Percentiles rank a stretch among this genome's conserved stretches.
Evolutionary conservation across 2,113 vertebrate genomes (phyloP).

Genomic region (Malurus alboscapulatus): DNA sequence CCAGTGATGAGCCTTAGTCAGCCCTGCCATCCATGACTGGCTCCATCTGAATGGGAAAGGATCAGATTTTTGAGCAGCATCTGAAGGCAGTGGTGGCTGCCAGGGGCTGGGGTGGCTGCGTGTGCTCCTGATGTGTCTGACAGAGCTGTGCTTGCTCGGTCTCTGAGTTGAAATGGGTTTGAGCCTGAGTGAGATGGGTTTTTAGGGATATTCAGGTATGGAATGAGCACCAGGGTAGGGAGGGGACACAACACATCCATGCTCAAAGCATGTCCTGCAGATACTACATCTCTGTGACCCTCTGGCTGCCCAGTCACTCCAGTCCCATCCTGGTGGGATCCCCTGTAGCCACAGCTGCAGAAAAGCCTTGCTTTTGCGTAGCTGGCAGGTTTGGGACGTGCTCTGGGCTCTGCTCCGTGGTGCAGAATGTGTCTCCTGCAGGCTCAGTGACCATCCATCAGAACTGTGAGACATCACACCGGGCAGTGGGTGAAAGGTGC

Average conservation of each 20-base stretch:
- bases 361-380: background rate
- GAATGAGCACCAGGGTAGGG: background rate
- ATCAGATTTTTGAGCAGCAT: background rate
- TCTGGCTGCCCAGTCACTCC: background rate
- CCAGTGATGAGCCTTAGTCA: background rate
- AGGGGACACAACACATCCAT: rapidly evolving
- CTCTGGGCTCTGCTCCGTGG: background rate
- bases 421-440: background rate
- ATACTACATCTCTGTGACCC: background rate
- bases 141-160: background rate
- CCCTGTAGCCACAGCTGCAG: background rate
- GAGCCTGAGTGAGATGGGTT: background rate
- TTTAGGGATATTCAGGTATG: background rate
- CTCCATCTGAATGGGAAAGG: constrained; percentile 30
- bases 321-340: background rate
- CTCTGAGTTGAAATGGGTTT: background rate
- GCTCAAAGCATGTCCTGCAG: background rate
- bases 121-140: background rate
- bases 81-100: rapidly evolving
- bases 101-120: background rate
- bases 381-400: background rate
- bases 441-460: background rate
- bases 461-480: background rate
- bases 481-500: background rate
- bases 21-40: background rate